Evolutionary conservation across 53 echinoderm and acorn worm genomes (phyloP).

Genomic region (Patiria pectinifera): DNA sequence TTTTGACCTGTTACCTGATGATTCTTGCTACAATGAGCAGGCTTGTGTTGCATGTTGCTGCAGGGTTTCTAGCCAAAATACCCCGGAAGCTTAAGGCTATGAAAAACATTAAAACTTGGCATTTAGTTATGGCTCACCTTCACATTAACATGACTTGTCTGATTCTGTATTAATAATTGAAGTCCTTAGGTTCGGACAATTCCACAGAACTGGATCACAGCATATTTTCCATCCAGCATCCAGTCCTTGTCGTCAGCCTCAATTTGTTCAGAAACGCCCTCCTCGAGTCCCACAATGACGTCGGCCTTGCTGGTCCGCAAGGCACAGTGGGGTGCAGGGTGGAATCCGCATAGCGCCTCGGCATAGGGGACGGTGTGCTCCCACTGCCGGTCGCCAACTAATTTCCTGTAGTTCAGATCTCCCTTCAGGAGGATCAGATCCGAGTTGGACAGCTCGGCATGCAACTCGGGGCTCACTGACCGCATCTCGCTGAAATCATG

Average conservation of each 20-base stretch:
- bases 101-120: too few species aligned
- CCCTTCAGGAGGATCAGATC: conserved; percentile 87
- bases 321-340: conserved; percentile 87
- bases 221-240: conserved; percentile 86
- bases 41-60: too few species aligned
- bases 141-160: too few species aligned
- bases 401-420: conserved; percentile 95
- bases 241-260: conserved; percentile 72
- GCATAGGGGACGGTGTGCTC: conserved; percentile 85
- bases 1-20: too few species aligned
- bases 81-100: too few species aligned
- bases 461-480: conserved; percentile 77
- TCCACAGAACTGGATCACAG: conserved; percentile 85
- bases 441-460: conserved; percentile 74
- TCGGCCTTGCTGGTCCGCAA: conserved; percentile 87
- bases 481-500: conserved; percentile 82
- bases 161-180: not conserved
- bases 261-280: conserved; percentile 72
- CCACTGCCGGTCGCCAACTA: conserved; percentile 88
- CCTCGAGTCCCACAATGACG: conserved; percentile 80
- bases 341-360: conserved; percentile 83
- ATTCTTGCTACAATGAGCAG: too few species aligned
- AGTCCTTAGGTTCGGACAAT: conserved; percentile 8
- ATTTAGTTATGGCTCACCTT: too few species aligned
- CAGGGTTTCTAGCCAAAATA: too few species aligned